These are phyloP conservation scores for Diogma glabrata DNA, from an alignment of 2,888 invertebrate genomes.

Conservation along the genomic window DNA sequence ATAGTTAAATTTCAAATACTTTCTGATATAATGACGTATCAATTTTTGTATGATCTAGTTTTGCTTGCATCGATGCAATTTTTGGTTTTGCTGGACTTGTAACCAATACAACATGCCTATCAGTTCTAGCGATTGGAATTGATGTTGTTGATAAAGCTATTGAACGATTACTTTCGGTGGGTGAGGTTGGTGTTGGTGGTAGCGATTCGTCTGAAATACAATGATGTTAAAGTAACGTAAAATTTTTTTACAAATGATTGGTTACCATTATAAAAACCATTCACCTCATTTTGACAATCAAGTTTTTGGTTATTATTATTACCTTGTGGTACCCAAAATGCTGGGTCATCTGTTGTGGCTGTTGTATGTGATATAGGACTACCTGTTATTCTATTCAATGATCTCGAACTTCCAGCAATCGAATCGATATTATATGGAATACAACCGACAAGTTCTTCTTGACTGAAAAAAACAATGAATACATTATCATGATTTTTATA, in stretches of 20 bases:
- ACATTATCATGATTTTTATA: no score
- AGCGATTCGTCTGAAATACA: conserved; percentile 31
- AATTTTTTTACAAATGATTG: not conserved
- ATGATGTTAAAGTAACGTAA: not conserved
- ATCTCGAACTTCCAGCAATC: conserved; percentile 33
- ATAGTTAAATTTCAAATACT: conserved; percentile 26
- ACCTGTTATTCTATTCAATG: conserved; percentile 27
- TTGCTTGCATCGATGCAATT: conserved; percentile 49
- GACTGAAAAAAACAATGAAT: conserved; percentile 39
- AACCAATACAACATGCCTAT: conserved; percentile 44
- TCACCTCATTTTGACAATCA: conserved; percentile 17
- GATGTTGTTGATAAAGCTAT: conserved; percentile 34
- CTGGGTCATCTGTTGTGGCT: conserved; percentile 35
- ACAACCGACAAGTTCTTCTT: conserved; percentile 36
- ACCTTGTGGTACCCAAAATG: conserved; percentile 38
- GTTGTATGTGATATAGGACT: conserved; percentile 33
- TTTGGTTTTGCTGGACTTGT: conserved; percentile 38
- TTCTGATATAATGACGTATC: conserved; percentile 45
- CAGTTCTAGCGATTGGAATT: conserved; percentile 38
- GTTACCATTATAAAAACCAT: conserved; percentile 23
- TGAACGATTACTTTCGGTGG: conserved; percentile 36
- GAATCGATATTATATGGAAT: conserved; percentile 35
- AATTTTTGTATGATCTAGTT: conserved; percentile 50
- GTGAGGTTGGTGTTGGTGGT: conserved; percentile 38
- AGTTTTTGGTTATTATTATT: conserved; percentile 17